Evolutionary conservation across 2,113 vertebrate genomes (phyloP).

Genomic region (Eulemur macaco): DNA sequence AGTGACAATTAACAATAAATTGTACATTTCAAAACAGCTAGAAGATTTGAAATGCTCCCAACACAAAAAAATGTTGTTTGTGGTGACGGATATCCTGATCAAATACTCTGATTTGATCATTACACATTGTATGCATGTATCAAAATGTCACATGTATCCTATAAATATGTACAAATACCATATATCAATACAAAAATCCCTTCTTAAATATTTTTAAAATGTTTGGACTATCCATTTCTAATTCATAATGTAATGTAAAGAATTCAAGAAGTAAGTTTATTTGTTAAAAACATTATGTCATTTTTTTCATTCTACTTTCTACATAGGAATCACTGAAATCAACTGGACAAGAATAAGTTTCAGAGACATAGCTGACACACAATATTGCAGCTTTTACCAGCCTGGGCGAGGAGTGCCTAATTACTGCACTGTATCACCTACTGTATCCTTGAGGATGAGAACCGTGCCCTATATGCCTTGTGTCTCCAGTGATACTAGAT

Average conservation of each 20-base stretch:
- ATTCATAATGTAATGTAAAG: background rate
- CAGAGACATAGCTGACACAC: background rate
- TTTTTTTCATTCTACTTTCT: background rate
- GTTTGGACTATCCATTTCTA: background rate
- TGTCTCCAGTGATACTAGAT: background rate
- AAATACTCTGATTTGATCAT: background rate
- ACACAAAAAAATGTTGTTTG: background rate
- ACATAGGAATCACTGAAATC: background rate
- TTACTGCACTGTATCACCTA: background rate
- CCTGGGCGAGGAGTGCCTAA: background rate
- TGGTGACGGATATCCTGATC: background rate
- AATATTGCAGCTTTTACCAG: background rate
- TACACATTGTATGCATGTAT: background rate
- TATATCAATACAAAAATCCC: background rate
- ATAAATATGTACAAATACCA: background rate
- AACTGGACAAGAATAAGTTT: background rate
- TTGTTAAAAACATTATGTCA: background rate
- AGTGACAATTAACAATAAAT: background rate
- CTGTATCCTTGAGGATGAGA: background rate
- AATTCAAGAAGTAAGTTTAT: background rate
- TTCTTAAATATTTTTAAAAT: background rate
- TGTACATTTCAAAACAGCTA: background rate
- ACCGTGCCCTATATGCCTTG: background rate
- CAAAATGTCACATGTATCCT: background rate
- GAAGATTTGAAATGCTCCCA: background rate